A percentile compares a stretch with the other conserved stretches of the same genome.
These are phyloP conservation scores for Digitonthophagus gazella DNA, from an alignment of 2,888 invertebrate genomes.

Conservation along the genomic window DNA sequence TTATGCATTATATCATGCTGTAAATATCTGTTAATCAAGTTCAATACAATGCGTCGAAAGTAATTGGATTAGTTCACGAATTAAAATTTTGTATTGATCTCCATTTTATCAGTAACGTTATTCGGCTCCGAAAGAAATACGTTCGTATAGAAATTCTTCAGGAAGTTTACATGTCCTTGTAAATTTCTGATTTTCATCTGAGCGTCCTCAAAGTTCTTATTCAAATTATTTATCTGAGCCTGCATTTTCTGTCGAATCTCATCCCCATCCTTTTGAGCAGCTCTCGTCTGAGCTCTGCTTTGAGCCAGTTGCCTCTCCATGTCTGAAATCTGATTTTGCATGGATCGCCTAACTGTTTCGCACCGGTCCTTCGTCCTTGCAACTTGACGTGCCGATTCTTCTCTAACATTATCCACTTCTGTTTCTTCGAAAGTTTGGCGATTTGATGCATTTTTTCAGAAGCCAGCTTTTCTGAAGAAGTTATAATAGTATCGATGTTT, in stretches of 20 bases:
- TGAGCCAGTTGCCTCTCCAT: slow-evolving; percentile 66
- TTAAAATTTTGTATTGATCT: slow-evolving; percentile 13
- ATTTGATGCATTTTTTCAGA: slow-evolving; percentile 70
- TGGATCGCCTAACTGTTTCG: slow-evolving; percentile 59
- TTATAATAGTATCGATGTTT: no score
- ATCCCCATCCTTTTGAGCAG: slow-evolving; percentile 67
- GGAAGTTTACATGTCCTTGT: slow-evolving; percentile 63
- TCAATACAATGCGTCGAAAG: background rate
- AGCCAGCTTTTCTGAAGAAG: slow-evolving; percentile 61
- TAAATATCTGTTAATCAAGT: background rate
- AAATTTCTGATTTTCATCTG: slow-evolving; percentile 63
- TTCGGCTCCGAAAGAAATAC: slow-evolving; percentile 37
- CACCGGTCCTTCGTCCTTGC: slow-evolving; percentile 65
- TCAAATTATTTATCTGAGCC: slow-evolving; percentile 63
- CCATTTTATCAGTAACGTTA: slow-evolving; percentile 30
- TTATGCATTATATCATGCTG: no score
- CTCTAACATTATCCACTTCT: slow-evolving; percentile 64
- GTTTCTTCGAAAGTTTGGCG: slow-evolving; percentile 62
- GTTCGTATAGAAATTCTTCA: slow-evolving; percentile 53
- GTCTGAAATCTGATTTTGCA: slow-evolving; percentile 67
- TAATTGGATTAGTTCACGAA: background rate
- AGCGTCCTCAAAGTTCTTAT: slow-evolving; percentile 67
- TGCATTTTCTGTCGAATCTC: slow-evolving; percentile 71
- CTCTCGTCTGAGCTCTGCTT: slow-evolving; percentile 61
- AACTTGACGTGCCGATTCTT: slow-evolving; percentile 67